Evolutionary conservation across 2,113 vertebrate species (phyloP), one percentile per base, ranked within the genome.

Genomic region (Oophaga pumilio): DNA sequence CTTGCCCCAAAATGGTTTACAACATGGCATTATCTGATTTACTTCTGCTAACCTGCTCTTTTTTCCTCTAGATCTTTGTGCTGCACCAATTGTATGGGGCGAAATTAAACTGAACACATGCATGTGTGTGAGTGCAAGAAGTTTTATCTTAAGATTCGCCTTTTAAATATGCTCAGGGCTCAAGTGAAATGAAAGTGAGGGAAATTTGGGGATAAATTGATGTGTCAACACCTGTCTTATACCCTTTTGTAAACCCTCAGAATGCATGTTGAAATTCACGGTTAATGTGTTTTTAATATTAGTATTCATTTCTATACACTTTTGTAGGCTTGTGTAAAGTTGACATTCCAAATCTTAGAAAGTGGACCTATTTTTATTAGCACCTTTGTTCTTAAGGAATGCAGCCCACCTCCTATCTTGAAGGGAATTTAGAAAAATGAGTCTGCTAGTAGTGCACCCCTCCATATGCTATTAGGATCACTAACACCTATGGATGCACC

Each of bases 121-220:
- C 98, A 96, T 97, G 97, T 98, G 97, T 98, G 97, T 99, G 97
- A 98, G 97, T 99, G 97, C 97, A 97, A 99, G 96, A 94, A 94
- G 96, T 97, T 97, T 96, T 97, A 97, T 95, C 93, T 97, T 95
- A 95, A 96, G 96, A 95, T 92, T 95, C 94, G 79, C 86, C 86
- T 83, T 83, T 76, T 87, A 76, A 76, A n/a, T 86, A 9, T 86
- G 57, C 62, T 5, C 74, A 86, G 73, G 60, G n/a, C n/a, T 77
- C 10, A 60, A 64, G 64, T 57, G n/a, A 17, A 28, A 28, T 28
- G 20, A 28, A 60, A 33, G 7, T 12, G 24, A 59, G 56, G 53
- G n/a, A 26, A 20, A 28, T 60, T n/a, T 28, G 24, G 43, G 52
- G 18, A 50, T 76, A 8, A 28, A 17, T 74, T 74, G 4, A 50